These are phyloP conservation scores for Bucorvus abyssinicus DNA, from an alignment of 2,797 vertebrate species.

Conservation along the genomic window DNA sequence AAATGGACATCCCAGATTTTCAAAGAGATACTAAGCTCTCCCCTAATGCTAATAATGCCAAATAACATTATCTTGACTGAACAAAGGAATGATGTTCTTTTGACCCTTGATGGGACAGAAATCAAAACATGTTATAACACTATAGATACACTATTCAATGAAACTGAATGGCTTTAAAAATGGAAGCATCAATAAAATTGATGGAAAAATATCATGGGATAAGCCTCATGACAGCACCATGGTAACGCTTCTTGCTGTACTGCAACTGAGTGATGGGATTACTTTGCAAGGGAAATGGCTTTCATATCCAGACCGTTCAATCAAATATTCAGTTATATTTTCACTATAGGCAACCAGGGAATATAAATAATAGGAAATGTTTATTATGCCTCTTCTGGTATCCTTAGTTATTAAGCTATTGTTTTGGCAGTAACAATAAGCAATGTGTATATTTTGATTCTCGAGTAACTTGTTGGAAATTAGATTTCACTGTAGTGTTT, in stretches of 20 bases:
- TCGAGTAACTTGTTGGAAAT: slow-evolving; percentile 29
- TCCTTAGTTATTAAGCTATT: slow-evolving; percentile 21
- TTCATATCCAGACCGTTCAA: background rate
- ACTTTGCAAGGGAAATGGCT: slow-evolving; percentile 25
- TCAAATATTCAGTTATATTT: slow-evolving; percentile 18
- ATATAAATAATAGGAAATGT: slow-evolving; percentile 15
- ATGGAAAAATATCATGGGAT: background rate
- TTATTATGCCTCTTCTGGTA: slow-evolving; percentile 17
- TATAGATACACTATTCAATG: background rate
- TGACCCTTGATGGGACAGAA: background rate
- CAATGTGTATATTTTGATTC: background rate
- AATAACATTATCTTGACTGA: background rate
- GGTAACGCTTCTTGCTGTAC: slow-evolving; percentile 1
- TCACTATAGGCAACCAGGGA: background rate
- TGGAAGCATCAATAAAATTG: background rate
- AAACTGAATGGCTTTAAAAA: background rate
- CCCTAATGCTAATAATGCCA: background rate
- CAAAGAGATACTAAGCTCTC: background rate
- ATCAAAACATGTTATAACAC: background rate
- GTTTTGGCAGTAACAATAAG: slow-evolving; percentile 23
- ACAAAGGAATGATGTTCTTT: background rate
- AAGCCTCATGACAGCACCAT: background rate
- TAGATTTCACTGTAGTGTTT: slow-evolving; percentile 26
- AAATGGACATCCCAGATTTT: background rate
- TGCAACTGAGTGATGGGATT: background rate